Percentiles rank a stretch among this genome's conserved stretches.
phyloP scores from a whole-genome alignment of 2,888 invertebrate genomes.

The Crioceris asparagi region DNA sequence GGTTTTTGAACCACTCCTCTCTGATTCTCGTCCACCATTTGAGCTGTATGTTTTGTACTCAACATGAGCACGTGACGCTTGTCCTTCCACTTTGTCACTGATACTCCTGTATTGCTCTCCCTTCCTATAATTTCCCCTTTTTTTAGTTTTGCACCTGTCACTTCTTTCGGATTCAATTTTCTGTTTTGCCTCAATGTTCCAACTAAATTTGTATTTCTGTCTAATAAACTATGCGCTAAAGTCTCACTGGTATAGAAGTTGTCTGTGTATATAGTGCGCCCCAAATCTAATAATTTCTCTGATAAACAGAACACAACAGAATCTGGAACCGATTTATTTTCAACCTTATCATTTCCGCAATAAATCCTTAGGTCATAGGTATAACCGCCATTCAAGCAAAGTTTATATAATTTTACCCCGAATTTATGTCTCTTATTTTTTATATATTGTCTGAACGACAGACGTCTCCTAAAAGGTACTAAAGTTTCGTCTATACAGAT shows the following conservation, averaged over 20 bases:
- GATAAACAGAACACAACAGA: constrained; percentile 2
- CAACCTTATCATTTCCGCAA: constrained; percentile 7
- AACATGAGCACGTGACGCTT: neutral
- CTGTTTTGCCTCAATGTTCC: constrained; percentile 3
- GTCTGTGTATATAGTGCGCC: neutral
- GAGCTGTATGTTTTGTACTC: neutral
- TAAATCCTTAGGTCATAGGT: constrained; percentile 15
- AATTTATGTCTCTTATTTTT: constrained; percentile 20
- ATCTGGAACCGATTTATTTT: constrained; percentile 1
- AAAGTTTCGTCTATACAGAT: constrained; percentile 23
- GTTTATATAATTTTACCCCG: constrained; percentile 17
- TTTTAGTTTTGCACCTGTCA: constrained; percentile 5
- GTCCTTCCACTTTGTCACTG: constrained; percentile 4
- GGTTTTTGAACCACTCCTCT: constrained; percentile 8
- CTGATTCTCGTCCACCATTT: too few species aligned
- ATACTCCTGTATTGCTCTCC: constrained; percentile 3
- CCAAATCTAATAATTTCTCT: constrained; percentile 1
- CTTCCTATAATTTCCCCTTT: constrained; percentile 5
- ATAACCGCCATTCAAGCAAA: constrained; percentile 8
- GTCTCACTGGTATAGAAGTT: constrained; percentile 3
- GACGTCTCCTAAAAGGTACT: constrained; percentile 23
- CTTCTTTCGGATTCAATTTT: constrained; percentile 3
- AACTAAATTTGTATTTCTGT: constrained; percentile 1
- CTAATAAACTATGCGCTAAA: neutral
- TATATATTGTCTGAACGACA: constrained; percentile 18